Evolutionary conservation across 2,797 vertebrate species (phyloP).

Genomic region (Gobio occitaniae): DNA sequence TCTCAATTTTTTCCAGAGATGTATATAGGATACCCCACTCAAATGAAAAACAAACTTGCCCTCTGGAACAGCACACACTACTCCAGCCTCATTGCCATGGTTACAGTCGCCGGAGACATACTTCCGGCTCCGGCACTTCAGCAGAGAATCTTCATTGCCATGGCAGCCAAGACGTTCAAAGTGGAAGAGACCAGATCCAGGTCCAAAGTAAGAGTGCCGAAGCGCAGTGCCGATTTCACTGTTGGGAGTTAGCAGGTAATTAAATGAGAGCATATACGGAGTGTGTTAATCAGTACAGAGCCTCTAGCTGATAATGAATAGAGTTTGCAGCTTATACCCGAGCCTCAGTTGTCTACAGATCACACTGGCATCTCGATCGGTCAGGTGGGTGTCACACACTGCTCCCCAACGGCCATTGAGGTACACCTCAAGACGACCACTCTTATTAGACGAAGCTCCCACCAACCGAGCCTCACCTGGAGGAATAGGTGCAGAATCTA

Average conservation of each 20-base stretch:
- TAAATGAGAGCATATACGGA: neutral
- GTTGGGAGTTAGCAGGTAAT: slow-evolving; percentile 34
- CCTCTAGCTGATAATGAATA: neutral
- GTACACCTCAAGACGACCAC: slow-evolving; percentile 81
- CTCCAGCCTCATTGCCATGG: slow-evolving; percentile 77
- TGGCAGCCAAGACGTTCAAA: slow-evolving; percentile 83
- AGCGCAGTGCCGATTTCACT: slow-evolving; percentile 85
- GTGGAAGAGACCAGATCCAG: slow-evolving; percentile 76
- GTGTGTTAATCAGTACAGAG: neutral
- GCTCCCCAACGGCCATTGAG: slow-evolving; percentile 82
- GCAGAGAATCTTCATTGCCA: slow-evolving; percentile 81
- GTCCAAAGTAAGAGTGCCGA: slow-evolving; percentile 72
- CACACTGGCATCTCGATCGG: slow-evolving; percentile 85
- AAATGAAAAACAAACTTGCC: slow-evolving; percentile 72
- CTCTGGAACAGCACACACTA: slow-evolving; percentile 81
- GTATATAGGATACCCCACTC: neutral
- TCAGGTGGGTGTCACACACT: slow-evolving; percentile 85
- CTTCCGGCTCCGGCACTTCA: slow-evolving; percentile 78
- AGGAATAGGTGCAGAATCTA: neutral
- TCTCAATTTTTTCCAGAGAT: no score
- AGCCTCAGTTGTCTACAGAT: slow-evolving; percentile 86
- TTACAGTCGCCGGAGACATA: slow-evolving; percentile 75
- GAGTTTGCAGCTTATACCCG: slow-evolving; percentile 71
- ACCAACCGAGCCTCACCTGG: slow-evolving; percentile 80
- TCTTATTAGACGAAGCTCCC: slow-evolving; percentile 69